A percentile compares a stretch with the other conserved stretches of the same genome.
Conservation (phyloP, 2,888 invertebrate species). For the Vanessa cardui region DNA sequence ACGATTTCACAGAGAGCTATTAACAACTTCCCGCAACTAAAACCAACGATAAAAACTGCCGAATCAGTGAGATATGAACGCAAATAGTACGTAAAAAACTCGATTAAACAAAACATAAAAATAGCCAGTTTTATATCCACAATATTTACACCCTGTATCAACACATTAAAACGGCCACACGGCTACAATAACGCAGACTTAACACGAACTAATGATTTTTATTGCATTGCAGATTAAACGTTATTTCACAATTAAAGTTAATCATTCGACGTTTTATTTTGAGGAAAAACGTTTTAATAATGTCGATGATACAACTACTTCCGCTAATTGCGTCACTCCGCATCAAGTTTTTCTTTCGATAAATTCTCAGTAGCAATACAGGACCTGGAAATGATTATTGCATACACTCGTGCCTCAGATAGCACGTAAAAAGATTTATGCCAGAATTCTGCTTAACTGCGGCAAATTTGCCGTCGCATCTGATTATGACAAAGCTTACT, state of each 20-base stretch:
- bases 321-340: no score
- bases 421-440: no score
- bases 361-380: no score
- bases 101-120: slow-evolving; percentile 42
- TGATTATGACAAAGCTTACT: no score
- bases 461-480: no score
- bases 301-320: no score
- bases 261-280: neutral
- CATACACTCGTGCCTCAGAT: no score
- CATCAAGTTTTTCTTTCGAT: no score
- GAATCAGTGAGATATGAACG: slow-evolving; percentile 41
- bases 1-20: slow-evolving; percentile 3
- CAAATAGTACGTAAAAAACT: slow-evolving; percentile 44
- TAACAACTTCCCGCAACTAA: slow-evolving; percentile 12
- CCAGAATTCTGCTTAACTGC: no score
- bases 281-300: neutral
- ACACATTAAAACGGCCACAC: slow-evolving; percentile 5
- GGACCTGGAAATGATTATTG: no score
- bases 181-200: neutral
- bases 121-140: slow-evolving; percentile 16
- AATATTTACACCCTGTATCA: slow-evolving; percentile 15
- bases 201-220: slow-evolving; percentile 8
- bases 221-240: neutral
- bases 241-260: neutral
- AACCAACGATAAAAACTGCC: slow-evolving; percentile 40